Evolutionary conservation across 2,797 vertebrate genomes (phyloP).

Genomic region (Pachyuromys duprasi): DNA sequence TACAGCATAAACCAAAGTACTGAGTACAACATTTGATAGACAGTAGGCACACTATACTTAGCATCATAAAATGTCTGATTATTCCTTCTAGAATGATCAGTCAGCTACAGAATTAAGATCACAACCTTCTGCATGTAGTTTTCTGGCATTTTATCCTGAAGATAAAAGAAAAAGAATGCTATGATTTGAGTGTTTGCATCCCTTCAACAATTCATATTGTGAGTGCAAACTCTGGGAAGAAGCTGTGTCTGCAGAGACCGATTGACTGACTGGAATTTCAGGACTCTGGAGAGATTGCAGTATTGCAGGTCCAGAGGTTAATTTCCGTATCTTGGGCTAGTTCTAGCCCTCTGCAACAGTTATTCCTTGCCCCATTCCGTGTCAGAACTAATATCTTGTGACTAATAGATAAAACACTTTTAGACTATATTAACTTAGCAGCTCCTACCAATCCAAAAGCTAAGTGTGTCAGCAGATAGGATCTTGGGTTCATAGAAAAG

Average conservation of each 20-base stretch:
- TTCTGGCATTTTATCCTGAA: constrained; percentile 41
- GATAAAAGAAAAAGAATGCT: background rate
- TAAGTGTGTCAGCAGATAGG: background rate
- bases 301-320: background rate
- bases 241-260: background rate
- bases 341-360: background rate
- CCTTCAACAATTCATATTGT: background rate
- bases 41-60: background rate
- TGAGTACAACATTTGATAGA: background rate
- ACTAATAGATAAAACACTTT: background rate
- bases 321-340: background rate
- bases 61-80: constrained; percentile 40
- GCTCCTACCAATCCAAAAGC: background rate
- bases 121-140: background rate
- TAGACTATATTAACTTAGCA: background rate
- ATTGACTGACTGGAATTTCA: background rate
- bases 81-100: background rate
- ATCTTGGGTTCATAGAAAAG: background rate
- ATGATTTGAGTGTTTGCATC: background rate
- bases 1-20: background rate
- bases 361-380: background rate
- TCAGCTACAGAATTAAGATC: background rate
- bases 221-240: background rate
- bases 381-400: background rate
- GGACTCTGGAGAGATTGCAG: background rate